Percentiles rank a stretch among this genome's conserved stretches.
phyloP scores from a whole-genome alignment of 2,888 invertebrate species.

The Diaprepes abbreviatus region DNA sequence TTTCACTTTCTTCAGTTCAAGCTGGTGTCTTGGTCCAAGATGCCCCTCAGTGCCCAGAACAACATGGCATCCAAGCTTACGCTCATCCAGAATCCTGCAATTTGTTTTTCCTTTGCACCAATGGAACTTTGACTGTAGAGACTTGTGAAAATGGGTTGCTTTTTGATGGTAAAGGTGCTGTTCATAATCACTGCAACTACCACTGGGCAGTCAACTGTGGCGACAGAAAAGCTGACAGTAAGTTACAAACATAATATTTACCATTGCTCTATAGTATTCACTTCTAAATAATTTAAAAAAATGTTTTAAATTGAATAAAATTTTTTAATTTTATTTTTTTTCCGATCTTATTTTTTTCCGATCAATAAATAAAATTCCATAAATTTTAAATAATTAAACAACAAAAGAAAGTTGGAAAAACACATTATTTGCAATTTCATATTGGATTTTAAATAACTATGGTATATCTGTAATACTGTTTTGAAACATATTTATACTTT shows the following conservation, averaged over 20 bases:
- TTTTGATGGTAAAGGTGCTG: slow-evolving; percentile 90
- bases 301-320: too few species aligned
- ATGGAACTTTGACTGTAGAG: slow-evolving; percentile 90
- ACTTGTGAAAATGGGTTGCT: slow-evolving; percentile 93
- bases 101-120: slow-evolving; percentile 91
- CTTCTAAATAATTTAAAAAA: too few species aligned
- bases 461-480: too few species aligned
- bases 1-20: slow-evolving; percentile 71
- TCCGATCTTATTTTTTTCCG: too few species aligned
- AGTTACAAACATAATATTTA: too few species aligned
- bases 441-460: neutral
- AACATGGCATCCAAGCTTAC: slow-evolving; percentile 85
- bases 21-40: slow-evolving; percentile 74
- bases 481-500: too few species aligned
- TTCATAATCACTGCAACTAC: slow-evolving; percentile 94
- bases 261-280: too few species aligned
- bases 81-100: slow-evolving; percentile 90
- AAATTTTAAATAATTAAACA: too few species aligned
- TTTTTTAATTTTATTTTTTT: too few species aligned
- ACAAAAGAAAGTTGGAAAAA: too few species aligned
- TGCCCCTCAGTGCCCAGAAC: slow-evolving; percentile 85
- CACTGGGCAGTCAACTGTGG: slow-evolving; percentile 94
- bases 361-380: too few species aligned
- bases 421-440: neutral
- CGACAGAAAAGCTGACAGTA: slow-evolving; percentile 83